These are phyloP conservation scores for Margaritifera margaritifera DNA, from an alignment of 2,888 invertebrate species.

Conservation along the genomic window DNA sequence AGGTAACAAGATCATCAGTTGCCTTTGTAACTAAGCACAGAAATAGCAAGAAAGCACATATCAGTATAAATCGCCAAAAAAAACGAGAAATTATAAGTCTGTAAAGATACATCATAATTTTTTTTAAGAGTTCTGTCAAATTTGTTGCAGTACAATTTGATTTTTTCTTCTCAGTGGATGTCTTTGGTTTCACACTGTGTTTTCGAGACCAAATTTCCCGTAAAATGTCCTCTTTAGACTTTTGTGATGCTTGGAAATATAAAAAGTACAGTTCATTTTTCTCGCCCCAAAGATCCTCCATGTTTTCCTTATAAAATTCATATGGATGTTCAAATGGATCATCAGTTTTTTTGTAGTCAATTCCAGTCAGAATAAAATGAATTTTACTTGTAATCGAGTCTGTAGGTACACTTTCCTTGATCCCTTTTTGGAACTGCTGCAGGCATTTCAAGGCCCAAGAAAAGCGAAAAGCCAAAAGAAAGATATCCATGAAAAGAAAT, in stretches of 20 bases:
- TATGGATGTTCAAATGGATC: constrained; percentile 48
- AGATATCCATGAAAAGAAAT: constrained; percentile 55
- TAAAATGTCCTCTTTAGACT: constrained; percentile 59
- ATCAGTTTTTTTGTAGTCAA: constrained; percentile 41
- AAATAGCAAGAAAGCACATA: constrained; percentile 45
- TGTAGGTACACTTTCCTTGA: constrained; percentile 58
- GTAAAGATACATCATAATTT: constrained; percentile 26
- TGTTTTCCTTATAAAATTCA: constrained; percentile 48
- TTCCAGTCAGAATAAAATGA: constrained; percentile 58
- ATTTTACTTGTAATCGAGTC: constrained; percentile 59
- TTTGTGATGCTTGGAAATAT: constrained; percentile 53
- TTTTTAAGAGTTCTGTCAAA: constrained; percentile 8
- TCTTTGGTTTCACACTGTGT: constrained; percentile 43
- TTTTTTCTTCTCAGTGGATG: constrained; percentile 13
- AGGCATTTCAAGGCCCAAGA: constrained; percentile 54
- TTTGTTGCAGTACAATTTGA: constrained; percentile 3
- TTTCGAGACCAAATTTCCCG: constrained; percentile 58
- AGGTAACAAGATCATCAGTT: constrained; percentile 46
- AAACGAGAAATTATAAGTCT: constrained; percentile 46
- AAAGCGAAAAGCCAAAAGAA: constrained; percentile 56
- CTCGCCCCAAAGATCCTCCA: constrained; percentile 47
- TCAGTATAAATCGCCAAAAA: constrained; percentile 48
- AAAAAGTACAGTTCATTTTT: constrained; percentile 52
- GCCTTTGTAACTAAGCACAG: constrained; percentile 47
- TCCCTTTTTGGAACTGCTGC: constrained; percentile 47